phyloP scores from a whole-genome alignment of 2,113 vertebrate species.

The Hippocampus mohnikei region DNA sequence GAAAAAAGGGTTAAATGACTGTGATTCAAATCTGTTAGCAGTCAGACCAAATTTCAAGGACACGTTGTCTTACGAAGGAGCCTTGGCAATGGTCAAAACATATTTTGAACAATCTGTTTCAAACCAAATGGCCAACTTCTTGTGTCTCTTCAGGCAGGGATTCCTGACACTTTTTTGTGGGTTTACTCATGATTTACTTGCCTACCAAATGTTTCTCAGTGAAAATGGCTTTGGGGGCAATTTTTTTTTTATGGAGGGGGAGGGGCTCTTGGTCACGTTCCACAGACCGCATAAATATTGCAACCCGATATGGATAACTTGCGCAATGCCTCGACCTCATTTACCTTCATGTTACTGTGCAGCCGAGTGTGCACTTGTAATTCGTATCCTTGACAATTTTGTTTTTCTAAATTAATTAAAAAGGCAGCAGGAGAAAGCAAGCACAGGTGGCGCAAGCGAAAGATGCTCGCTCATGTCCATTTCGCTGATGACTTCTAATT shows the following conservation, averaged over 20 bases:
- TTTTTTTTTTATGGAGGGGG: too few species aligned
- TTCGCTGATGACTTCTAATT: slow-evolving; percentile 48
- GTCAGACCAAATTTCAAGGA: too few species aligned
- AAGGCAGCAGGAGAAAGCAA: slow-evolving; percentile 47
- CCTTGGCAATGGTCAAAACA: too few species aligned
- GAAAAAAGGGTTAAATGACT: too few species aligned
- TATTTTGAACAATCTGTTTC: too few species aligned
- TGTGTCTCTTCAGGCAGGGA: too few species aligned
- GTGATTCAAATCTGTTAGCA: too few species aligned
- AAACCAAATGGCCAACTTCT: too few species aligned
- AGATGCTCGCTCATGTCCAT: slow-evolving; percentile 39
- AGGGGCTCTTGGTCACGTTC: slow-evolving; percentile 11
- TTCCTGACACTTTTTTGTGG: too few species aligned
- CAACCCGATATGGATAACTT: slow-evolving; percentile 47
- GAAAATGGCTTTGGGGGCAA: not conserved
- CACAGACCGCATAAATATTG: slow-evolving; percentile 39
- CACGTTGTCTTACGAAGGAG: too few species aligned
- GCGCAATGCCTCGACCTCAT: slow-evolving; percentile 44
- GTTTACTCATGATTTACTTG: not conserved
- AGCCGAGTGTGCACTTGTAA: slow-evolving; percentile 47
- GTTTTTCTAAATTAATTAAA: slow-evolving; percentile 66
- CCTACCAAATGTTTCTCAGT: not conserved
- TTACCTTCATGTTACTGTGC: slow-evolving; percentile 25
- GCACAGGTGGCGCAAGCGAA: slow-evolving; percentile 46
- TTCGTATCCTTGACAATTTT: slow-evolving; percentile 59